Evolutionary conservation across 2,797 vertebrate genomes (phyloP).

Genomic region (Champsocephalus gunnari): DNA sequence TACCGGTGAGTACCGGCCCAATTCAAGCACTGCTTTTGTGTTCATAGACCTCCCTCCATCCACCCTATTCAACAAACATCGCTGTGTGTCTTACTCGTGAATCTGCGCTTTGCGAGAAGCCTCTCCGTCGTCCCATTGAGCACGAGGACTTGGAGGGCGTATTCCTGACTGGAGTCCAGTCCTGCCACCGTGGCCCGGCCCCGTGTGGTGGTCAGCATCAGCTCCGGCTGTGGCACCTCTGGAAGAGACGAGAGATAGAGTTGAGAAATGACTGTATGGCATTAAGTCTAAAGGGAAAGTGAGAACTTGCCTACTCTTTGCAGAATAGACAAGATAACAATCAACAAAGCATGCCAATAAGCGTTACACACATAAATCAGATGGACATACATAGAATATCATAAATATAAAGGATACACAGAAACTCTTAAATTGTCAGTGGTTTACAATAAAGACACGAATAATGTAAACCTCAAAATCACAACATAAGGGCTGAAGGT

Average conservation of each 20-base stretch:
- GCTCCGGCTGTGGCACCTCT: constrained; percentile 93
- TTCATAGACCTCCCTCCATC: background rate
- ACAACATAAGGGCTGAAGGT: too few species aligned
- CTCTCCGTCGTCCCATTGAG: constrained; percentile 89
- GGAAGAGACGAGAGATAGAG: constrained; percentile 22
- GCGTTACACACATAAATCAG: background rate
- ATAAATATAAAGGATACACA: background rate
- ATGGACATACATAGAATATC: background rate
- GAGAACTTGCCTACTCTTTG: background rate
- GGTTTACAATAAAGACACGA: too few species aligned
- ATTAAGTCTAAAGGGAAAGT: background rate
- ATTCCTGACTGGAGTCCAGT: constrained; percentile 91
- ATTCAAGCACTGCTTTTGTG: too few species aligned
- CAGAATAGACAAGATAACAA: background rate
- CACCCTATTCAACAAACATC: background rate
- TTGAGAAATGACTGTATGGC: background rate
- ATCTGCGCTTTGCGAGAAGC: constrained; percentile 90
- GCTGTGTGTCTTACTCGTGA: constrained; percentile 89
- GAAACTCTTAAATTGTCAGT: background rate
- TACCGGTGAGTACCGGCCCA: too few species aligned
- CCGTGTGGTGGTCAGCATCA: constrained; percentile 95
- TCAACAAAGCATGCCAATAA: background rate
- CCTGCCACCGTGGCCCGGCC: constrained; percentile 93
- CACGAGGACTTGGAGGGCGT: constrained; percentile 89
- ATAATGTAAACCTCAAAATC: too few species aligned